Evolutionary conservation across 2,113 vertebrate genomes (phyloP), one percentile per base, ranked within the genome.

Genomic region (Oryzias celebensis): DNA sequence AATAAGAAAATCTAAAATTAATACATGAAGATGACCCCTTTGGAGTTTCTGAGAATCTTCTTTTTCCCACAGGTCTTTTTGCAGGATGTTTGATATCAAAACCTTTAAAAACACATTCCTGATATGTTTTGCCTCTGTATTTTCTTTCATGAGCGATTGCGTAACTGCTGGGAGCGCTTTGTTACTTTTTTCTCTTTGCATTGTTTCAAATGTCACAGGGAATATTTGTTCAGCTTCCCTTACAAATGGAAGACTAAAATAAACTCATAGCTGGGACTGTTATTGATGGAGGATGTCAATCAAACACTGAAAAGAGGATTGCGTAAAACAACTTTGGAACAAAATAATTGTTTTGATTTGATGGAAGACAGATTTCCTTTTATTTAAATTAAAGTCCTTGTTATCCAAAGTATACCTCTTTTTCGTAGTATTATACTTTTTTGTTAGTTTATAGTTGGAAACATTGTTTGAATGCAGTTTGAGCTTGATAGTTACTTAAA

Each of bases 161-260:
- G 67, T 74, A 76, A 78, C 65, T 54, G 56, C 18, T 46, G 48
- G 10, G 36, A 59, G 56, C 59, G 43, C 0, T 41, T 13, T 44
- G 22, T 18, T 20, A 18, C 53, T 52, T 70, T 61, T 44, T 55
- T 65, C 41, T 4, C 18, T 31, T 10, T 47, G 46, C 58, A 73
- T 73, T 74, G 53, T 76, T 78, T 67, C 36, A 44, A 31, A 48
- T 71, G 36, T 68, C 47, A 56, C 57, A 67, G 55, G 71, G 77
- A 75, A 76, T 62, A 43, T 63, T 69, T 67, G 55, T 66, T 20
- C 41, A 71, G 52, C 58, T 67, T 75, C 58, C 52, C 60, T 51
- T 53, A 23, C 28, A 80, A 70, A 70, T 44, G 63, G 71, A 65
- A 62, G 52, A 59, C 47, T 26, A 23, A 62, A 70, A 75, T 54